Conservation (phyloP, 2,113 vertebrate species). For the Campylorhamphus procurvoides region DNA sequence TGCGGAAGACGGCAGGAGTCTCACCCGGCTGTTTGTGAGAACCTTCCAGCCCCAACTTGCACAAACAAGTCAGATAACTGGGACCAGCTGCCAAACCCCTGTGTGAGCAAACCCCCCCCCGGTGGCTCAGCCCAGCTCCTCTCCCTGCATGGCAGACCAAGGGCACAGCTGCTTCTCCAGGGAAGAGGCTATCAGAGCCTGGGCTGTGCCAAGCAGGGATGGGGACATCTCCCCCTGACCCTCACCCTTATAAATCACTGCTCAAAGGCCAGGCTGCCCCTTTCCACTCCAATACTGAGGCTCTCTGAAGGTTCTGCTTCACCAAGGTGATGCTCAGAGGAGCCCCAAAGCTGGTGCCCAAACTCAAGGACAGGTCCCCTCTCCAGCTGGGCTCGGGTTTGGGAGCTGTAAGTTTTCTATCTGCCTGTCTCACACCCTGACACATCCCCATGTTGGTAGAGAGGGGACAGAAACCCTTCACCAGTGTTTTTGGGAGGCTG, state of each 20-base stretch:
- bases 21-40: not conserved
- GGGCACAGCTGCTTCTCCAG: not conserved
- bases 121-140: not conserved
- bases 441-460: rapidly evolving
- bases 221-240: rapidly evolving
- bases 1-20: rapidly evolving
- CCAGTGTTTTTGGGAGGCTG: not conserved
- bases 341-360: rapidly evolving
- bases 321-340: not conserved
- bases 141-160: not conserved
- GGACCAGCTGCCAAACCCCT: not conserved
- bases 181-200: rapidly evolving
- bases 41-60: conserved; percentile 27
- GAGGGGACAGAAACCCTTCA: not conserved
- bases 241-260: not conserved
- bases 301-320: not conserved
- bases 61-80: not conserved
- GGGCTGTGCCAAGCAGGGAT: rapidly evolving
- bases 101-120: not conserved
- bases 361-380: not conserved
- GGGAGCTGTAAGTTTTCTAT: not conserved
- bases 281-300: rapidly evolving
- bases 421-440: not conserved
- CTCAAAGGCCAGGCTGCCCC: not conserved
- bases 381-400: not conserved